These are phyloP conservation scores for Bimastos eiseni DNA, from an alignment of 2,888 invertebrate species.

Conservation along the genomic window DNA sequence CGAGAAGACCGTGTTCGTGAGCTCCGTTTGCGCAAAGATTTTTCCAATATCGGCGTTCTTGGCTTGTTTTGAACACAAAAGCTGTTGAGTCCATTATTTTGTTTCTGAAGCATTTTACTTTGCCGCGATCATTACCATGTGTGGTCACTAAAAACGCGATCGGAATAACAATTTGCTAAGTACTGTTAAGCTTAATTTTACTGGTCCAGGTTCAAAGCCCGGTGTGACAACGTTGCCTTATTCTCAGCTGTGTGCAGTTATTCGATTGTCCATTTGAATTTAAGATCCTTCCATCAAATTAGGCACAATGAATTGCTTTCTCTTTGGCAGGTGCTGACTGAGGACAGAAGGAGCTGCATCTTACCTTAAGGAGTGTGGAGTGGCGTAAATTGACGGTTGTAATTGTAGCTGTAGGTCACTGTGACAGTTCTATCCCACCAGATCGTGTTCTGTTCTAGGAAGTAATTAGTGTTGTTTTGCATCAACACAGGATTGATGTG, in stretches of 20 bases:
- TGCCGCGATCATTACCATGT: neutral
- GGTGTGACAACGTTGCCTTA: neutral
- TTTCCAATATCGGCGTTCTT: neutral
- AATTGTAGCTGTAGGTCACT: neutral
- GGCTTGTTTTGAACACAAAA: neutral
- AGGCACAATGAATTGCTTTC: neutral
- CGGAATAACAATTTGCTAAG: neutral
- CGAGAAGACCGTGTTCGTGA: neutral
- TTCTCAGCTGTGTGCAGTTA: neutral
- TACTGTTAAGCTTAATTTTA: too few species aligned
- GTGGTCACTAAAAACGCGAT: constrained; percentile 1
- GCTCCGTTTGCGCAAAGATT: neutral
- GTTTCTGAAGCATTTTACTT: neutral
- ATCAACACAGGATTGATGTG: neutral
- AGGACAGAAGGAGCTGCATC: neutral
- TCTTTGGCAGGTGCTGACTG: neutral
- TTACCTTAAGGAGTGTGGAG: neutral
- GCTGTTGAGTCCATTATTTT: neutral
- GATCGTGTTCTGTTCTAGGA: neutral
- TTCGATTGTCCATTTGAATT: neutral
- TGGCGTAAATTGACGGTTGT: neutral
- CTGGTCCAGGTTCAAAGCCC: too few species aligned
- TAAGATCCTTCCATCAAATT: neutral
- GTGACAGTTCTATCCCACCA: neutral
- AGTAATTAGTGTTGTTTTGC: neutral